Conservation (phyloP, 2,797 vertebrate species). For the Valencia hispanica region DNA sequence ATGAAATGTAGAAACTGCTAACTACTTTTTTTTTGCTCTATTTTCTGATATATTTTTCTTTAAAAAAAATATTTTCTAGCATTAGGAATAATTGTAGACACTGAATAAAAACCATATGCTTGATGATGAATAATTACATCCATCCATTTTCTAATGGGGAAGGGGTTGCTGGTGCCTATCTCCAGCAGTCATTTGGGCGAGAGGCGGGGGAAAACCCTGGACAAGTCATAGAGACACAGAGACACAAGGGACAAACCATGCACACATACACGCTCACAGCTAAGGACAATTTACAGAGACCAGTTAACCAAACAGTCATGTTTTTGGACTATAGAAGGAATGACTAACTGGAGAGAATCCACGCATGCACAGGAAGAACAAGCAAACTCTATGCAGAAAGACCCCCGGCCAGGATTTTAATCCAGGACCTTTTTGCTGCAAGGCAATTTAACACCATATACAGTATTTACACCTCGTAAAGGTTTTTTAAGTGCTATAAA, state of each 20-base stretch:
- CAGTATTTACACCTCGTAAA: background rate
- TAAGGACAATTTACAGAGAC: background rate
- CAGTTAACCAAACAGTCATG: background rate
- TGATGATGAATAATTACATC: too few relatives aligned
- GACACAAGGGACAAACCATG: too few relatives aligned
- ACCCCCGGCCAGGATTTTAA: background rate
- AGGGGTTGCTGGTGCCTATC: too few relatives aligned
- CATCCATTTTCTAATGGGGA: too few relatives aligned
- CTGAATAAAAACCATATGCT: background rate
- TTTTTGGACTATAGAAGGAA: background rate
- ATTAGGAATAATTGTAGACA: background rate
- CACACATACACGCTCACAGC: too few relatives aligned
- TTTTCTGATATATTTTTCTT: background rate
- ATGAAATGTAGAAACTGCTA: background rate
- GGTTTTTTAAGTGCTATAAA: background rate
- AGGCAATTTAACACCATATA: background rate
- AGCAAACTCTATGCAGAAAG: background rate
- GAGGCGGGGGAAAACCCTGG: too few relatives aligned
- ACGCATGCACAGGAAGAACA: background rate
- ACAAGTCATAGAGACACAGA: too few relatives aligned
- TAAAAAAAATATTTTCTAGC: background rate
- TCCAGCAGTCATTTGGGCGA: too few relatives aligned
- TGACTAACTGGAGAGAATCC: background rate
- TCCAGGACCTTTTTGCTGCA: background rate
- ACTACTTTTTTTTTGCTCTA: background rate